Evolutionary conservation across 2,888 invertebrate species (phyloP).

Genomic region (Crocallis elinguaria): DNA sequence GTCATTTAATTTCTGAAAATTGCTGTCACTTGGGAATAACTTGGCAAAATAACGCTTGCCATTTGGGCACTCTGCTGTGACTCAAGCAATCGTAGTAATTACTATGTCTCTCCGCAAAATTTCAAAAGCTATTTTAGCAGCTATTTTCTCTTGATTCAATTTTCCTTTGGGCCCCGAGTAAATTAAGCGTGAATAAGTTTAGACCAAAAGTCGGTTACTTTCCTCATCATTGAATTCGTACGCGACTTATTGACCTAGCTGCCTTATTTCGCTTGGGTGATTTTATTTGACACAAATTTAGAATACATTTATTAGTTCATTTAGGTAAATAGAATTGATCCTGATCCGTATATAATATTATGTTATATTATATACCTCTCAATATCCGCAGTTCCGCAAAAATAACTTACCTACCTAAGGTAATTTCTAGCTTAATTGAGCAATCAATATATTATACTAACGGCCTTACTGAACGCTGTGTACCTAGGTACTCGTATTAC

Average conservation of each 20-base stretch:
- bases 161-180: slow-evolving; percentile 17
- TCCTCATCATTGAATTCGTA: slow-evolving; percentile 18
- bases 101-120: slow-evolving; percentile 23
- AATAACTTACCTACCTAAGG: too few species aligned
- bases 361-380: too few species aligned
- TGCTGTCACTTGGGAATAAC: not conserved
- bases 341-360: not conserved
- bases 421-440: too few species aligned
- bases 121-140: slow-evolving; percentile 39
- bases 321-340: not conserved
- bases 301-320: too few species aligned
- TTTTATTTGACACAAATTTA: too few species aligned
- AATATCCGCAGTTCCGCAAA: too few species aligned
- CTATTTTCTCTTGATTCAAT: slow-evolving; percentile 23
- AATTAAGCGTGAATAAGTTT: slow-evolving; percentile 25
- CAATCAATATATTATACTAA: too few species aligned
- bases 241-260: slow-evolving; percentile 5
- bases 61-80: slow-evolving; percentile 13
- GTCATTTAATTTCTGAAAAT: not conserved
- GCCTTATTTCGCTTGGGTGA: not conserved
- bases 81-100: slow-evolving; percentile 41
- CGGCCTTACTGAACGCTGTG: too few species aligned
- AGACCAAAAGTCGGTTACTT: slow-evolving; percentile 9
- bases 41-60: slow-evolving; percentile 13
- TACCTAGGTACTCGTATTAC: too few species aligned